A percentile compares a stretch with the other conserved stretches of the same genome.
Conservation (phyloP, 1,140 invertebrate species). For the Colletes latitarsis region DNA sequence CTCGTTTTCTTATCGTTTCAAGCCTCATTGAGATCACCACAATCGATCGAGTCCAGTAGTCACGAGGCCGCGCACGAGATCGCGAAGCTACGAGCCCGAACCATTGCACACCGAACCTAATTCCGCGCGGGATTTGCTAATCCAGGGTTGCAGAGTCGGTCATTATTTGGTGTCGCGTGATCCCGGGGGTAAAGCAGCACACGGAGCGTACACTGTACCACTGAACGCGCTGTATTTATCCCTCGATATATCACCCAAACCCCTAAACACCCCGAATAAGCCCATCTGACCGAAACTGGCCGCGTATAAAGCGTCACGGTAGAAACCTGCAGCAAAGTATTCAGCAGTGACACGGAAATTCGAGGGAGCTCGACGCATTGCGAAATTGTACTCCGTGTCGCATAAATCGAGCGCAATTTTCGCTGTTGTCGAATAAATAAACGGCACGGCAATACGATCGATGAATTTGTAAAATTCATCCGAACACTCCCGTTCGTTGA, state of each 20-base stretch:
- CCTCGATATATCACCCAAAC: constrained; percentile 66
- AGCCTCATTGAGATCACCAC: not conserved
- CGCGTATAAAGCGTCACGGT: constrained; percentile 43
- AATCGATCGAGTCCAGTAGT: constrained; percentile 48
- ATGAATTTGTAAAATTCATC: constrained; percentile 12
- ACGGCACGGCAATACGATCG: not conserved
- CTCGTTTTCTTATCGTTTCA: not conserved
- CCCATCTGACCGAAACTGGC: constrained; percentile 54
- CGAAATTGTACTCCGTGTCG: not conserved
- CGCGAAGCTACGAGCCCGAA: constrained; percentile 48
- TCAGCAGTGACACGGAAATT: constrained; percentile 49
- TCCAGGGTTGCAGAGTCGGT: constrained; percentile 69
- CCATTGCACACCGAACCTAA: constrained; percentile 61
- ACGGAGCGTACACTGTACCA: constrained; percentile 37
- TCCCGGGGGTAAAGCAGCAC: constrained; percentile 61
- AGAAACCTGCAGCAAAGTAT: constrained; percentile 43
- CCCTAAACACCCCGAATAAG: constrained; percentile 61
- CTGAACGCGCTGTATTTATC: constrained; percentile 64
- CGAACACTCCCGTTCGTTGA: not conserved
- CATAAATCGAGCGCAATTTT: constrained; percentile 25
- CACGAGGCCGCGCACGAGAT: constrained; percentile 46
- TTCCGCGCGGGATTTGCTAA: constrained; percentile 68
- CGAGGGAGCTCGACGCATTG: not conserved
- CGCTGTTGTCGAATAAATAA: constrained; percentile 1
- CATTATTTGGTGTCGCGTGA: constrained; percentile 69